phyloP scores from a whole-genome alignment of 2,113 vertebrate genomes.

The Anolis sagrei region DNA sequence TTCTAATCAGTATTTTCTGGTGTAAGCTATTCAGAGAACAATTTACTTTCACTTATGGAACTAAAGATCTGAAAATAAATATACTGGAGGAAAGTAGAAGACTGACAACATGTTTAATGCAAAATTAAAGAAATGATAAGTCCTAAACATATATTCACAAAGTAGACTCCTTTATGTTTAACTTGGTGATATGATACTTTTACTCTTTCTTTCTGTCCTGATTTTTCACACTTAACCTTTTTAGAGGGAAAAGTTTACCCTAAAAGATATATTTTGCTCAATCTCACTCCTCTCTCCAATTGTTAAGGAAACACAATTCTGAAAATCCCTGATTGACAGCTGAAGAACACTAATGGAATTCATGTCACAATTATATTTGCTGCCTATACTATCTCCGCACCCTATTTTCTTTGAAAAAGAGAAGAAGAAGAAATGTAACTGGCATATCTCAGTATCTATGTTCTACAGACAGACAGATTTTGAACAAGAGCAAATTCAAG shows the following conservation, averaged over 20 bases:
- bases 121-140: slow-evolving; percentile 75
- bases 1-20: slow-evolving; percentile 65
- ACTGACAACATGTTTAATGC: slow-evolving; percentile 74
- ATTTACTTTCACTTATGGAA: slow-evolving; percentile 73
- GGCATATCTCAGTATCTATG: slow-evolving; percentile 69
- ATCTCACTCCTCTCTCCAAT: slow-evolving; percentile 52
- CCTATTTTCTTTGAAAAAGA: neutral
- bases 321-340: slow-evolving; percentile 66
- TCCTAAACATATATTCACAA: slow-evolving; percentile 51
- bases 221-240: slow-evolving; percentile 68
- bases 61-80: slow-evolving; percentile 73
- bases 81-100: slow-evolving; percentile 71
- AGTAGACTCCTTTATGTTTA: slow-evolving; percentile 58
- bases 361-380: slow-evolving; percentile 63
- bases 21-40: slow-evolving; percentile 73
- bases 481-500: slow-evolving; percentile 80
- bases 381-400: slow-evolving; percentile 63
- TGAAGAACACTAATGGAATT: slow-evolving; percentile 62
- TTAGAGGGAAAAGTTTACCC: slow-evolving; percentile 61
- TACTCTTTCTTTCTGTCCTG: slow-evolving; percentile 69
- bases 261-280: slow-evolving; percentile 64
- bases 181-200: slow-evolving; percentile 66
- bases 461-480: slow-evolving; percentile 70
- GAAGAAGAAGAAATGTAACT: slow-evolving; percentile 55
- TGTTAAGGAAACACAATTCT: slow-evolving; percentile 53